Evolutionary conservation across 2,888 invertebrate species (phyloP).

Genomic region (Cremastobaeus sp.): DNA sequence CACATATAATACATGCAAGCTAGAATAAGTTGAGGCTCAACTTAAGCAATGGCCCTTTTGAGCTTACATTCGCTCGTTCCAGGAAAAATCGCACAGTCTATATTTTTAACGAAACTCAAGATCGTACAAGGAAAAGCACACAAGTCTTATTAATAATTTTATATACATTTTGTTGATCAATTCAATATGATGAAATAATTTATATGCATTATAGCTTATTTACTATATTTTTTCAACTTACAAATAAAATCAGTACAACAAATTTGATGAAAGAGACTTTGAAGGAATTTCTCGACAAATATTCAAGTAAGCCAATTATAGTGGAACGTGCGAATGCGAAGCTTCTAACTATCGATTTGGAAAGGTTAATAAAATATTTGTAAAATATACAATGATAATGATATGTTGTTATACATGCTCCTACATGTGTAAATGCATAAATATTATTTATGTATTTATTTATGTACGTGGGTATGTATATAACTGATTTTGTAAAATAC

Average conservation of each 20-base stretch:
- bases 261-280: background rate
- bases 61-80: slow-evolving; percentile 51
- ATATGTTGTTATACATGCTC: slow-evolving; percentile 63
- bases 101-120: background rate
- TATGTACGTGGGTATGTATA: slow-evolving; percentile 64
- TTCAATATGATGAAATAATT: too few species aligned
- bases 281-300: background rate
- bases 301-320: slow-evolving; percentile 1
- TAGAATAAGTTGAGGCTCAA: slow-evolving; percentile 76
- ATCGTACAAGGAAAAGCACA: slow-evolving; percentile 32
- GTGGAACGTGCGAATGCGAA: slow-evolving; percentile 50
- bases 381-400: slow-evolving; percentile 74
- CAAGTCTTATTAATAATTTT: background rate
- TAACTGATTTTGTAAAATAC: slow-evolving; percentile 60
- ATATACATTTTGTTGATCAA: background rate
- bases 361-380: slow-evolving; percentile 66
- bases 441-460: slow-evolving; percentile 38
- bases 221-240: too few species aligned
- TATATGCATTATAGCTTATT: too few species aligned
- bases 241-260: too few species aligned
- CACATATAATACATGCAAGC: slow-evolving; percentile 67
- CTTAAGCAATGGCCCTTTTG: slow-evolving; percentile 66
- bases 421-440: slow-evolving; percentile 43
- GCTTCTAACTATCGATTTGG: slow-evolving; percentile 61
- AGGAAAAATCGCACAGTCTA: slow-evolving; percentile 5